These are phyloP conservation scores for Apogon hyalosoma DNA, from an alignment of 2,797 vertebrate genomes.

Conservation along the genomic window DNA sequence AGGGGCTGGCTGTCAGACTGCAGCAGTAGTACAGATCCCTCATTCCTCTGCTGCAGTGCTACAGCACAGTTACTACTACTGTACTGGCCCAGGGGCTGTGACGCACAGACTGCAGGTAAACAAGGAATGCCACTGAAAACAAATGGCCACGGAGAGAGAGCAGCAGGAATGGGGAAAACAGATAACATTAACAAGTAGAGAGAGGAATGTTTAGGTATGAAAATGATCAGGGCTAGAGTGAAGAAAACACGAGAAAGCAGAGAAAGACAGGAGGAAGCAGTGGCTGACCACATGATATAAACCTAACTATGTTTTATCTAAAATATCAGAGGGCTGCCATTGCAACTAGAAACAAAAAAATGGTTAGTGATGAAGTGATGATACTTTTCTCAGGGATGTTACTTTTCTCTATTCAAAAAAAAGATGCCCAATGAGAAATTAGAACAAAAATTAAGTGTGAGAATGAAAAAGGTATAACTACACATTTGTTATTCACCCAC, in stretches of 20 bases:
- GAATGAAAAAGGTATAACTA: background rate
- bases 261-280: slow-evolving; percentile 32
- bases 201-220: slow-evolving; percentile 1
- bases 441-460: slow-evolving; percentile 1
- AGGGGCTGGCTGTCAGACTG: slow-evolving; percentile 59
- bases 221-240: background rate
- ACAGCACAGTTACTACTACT: slow-evolving; percentile 53
- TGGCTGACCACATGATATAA: slow-evolving; percentile 27
- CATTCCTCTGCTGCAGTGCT: slow-evolving; percentile 71
- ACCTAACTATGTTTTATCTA: slow-evolving; percentile 27
- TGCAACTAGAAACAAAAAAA: slow-evolving; percentile 38
- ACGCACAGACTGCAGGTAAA: slow-evolving; percentile 75
- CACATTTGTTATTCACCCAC: slow-evolving; percentile 21
- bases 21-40: slow-evolving; percentile 57
- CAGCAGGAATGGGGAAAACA: background rate
- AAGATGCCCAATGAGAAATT: too few species aligned
- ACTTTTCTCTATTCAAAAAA: background rate
- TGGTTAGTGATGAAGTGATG: slow-evolving; percentile 4
- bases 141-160: slow-evolving; percentile 10
- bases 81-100: slow-evolving; percentile 48
- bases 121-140: slow-evolving; percentile 46
- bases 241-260: slow-evolving; percentile 9
- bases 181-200: background rate
- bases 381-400: background rate
- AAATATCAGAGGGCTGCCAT: slow-evolving; percentile 21